Evolutionary conservation across 2,888 invertebrate species (phyloP), one percentile per base, ranked within the genome.

Genomic region (Agrilus biguttatus): DNA sequence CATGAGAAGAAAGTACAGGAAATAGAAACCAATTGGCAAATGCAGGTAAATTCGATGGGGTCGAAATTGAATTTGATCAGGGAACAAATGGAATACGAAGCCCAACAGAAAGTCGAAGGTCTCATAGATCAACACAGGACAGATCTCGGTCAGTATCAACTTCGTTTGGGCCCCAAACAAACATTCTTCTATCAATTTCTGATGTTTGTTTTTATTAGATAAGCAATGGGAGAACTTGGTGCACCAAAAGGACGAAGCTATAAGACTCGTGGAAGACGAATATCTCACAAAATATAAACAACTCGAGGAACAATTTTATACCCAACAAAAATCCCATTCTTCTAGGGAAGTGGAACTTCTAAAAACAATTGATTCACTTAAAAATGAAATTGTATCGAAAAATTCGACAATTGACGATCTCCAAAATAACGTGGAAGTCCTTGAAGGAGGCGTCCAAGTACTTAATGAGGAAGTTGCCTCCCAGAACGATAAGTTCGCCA

Each of bases 221-320:
- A 69, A 74, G 5, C 78, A 78, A 61, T 78, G 78, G 77, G 75
- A 76, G 46, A 72, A 73, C 51, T 71, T 78, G 49, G 73, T 75
- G 60, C 63, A 67, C 40, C 78, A 79, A 58, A 78, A 78, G 55
- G 75, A 75, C 56, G 72, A 66, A 51, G 77, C 77, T 36, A 66
- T 79, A 10, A 63, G 71, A 42, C 61, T 73, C 37, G 71, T 78
- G 62, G 77, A 78, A 64, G 65, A 70, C 42, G 76, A 78, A 53
- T 78, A 77, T 54, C 62, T 71, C 8, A 68, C 70, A 1, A 67
- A 68, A 56, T 62, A 67, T 47, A 65, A 66, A 50, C 63, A 62
- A 28, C 50, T 69, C 36, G 68, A 68, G 51, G 67, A 67, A 42
- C 68, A 70, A 51, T 63, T 68, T 45, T 55, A 58, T 39, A 60